Evolutionary conservation across 2,888 invertebrate species (phyloP).

Genomic region (Epistrophe eligans): DNA sequence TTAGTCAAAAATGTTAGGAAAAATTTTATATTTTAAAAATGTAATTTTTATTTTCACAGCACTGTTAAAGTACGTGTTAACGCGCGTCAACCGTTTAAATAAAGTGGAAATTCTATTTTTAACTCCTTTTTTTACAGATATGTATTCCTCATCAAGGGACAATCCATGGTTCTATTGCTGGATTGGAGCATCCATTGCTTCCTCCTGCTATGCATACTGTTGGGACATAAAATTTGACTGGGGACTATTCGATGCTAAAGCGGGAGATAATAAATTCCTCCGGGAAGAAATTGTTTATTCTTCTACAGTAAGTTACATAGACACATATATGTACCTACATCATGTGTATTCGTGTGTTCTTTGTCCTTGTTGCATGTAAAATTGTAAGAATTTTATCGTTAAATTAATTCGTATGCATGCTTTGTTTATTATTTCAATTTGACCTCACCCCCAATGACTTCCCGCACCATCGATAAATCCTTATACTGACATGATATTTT

Average conservation of each 20-base stretch:
- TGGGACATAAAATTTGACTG: conserved; percentile 97
- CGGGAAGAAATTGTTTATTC: conserved; percentile 93
- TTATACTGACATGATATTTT: conserved; percentile 9
- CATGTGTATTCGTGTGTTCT: conserved; percentile 18
- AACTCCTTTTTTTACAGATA: conserved; percentile 74
- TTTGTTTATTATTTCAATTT: not conserved
- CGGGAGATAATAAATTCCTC: conserved; percentile 90
- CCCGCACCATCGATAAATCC: conserved; percentile 20
- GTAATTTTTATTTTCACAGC: not conserved
- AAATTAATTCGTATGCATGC: conserved; percentile 65
- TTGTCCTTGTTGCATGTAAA: conserved; percentile 27
- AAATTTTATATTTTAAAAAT: too few relatives aligned
- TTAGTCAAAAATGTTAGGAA: too few relatives aligned
- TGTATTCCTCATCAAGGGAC: conserved; percentile 83
- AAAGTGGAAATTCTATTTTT: conserved; percentile 30
- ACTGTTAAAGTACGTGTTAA: conserved; percentile 12
- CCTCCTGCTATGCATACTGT: conserved; percentile 91
- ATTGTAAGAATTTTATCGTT: conserved; percentile 34
- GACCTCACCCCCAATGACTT: not conserved
- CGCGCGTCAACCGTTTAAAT: not conserved
- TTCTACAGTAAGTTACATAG: conserved; percentile 85
- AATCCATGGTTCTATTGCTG: conserved; percentile 89
- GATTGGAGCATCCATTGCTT: conserved; percentile 88
- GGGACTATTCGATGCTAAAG: conserved; percentile 90
- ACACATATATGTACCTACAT: too few relatives aligned